These are phyloP conservation scores for Musca vetustissima DNA, from an alignment of 1,140 invertebrate genomes.

Conservation along the genomic window DNA sequence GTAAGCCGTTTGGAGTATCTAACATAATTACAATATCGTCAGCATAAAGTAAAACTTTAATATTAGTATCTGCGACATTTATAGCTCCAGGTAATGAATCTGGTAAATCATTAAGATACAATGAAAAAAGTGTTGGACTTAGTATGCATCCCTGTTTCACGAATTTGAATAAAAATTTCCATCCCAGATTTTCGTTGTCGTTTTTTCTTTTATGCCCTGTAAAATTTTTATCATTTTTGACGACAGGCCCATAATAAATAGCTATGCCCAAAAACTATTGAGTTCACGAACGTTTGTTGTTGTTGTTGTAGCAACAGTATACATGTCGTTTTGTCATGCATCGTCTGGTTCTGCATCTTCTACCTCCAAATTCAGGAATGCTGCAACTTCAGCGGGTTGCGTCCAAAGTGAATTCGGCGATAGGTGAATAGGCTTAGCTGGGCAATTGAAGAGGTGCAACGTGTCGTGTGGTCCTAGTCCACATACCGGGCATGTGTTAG, in stretches of 20 bases:
- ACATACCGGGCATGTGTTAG: no score
- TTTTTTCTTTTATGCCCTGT: background rate
- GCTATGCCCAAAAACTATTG: no score
- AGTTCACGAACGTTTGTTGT: no score
- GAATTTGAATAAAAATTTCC: background rate
- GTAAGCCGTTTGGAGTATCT: background rate
- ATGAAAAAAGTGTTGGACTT: background rate
- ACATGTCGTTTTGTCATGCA: no score
- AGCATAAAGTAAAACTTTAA: conserved; percentile 16
- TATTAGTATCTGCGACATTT: background rate
- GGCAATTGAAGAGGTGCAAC: no score
- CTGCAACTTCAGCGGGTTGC: no score
- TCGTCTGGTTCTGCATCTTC: no score
- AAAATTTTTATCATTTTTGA: background rate
- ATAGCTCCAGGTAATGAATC: background rate
- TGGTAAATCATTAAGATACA: conserved; percentile 3
- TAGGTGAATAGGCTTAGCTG: no score
- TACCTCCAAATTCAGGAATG: no score
- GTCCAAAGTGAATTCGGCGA: no score
- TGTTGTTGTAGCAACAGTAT: no score
- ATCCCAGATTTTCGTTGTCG: background rate
- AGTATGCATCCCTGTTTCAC: background rate
- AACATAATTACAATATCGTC: conserved; percentile 12
- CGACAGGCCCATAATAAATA: background rate
- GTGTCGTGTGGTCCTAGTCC: no score